Evolutionary conservation across 2,797 vertebrate species (phyloP), one percentile per base, ranked within the genome.

Genomic region (Eupleurogrammus muticus): DNA sequence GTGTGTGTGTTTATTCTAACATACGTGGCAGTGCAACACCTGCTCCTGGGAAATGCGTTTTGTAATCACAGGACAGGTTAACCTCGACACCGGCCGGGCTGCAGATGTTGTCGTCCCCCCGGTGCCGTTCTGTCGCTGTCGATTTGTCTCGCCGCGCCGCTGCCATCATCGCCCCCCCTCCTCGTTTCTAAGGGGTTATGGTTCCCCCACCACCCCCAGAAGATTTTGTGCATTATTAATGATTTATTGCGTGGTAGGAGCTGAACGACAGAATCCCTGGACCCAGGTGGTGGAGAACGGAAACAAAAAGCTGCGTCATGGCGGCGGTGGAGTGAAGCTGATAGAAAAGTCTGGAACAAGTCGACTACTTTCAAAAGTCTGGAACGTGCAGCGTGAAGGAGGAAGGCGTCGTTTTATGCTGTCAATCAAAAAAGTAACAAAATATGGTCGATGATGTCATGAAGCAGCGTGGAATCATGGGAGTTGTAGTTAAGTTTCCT

Each of bases 61-160:
- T 89, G 90, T 92, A 90, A 92, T 92, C 90, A 90, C 89, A 90
- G 86, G 86, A 91, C 87, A 83, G 84, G 82, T 92, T 94, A 93
- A 93, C 93, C 93, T 90, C 85, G 84, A 92, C 91, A 89, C 79
- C 72, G 23, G n/a, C 28, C 87, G 75, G 46, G 61, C 89, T 91
- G 91, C 93, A 94, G 93, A 93, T 94, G 90, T 91, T 93, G 84
- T 82, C 87, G 82, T 92, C 92, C 91, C 92, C 91, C 93, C 7
- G 52, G 85, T 88, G 92, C 86, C 71, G 44, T 61, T 91, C 90
- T 90, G 90, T 93, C 92, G 78, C 81, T 86, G 88, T 83, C 84
- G 84, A 91, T 92, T 93, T 92, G 90, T 83, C 76, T 80, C 75
- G 75, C n/a, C n/a, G 80, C 84, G 64, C 86, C 16, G 75, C 70